Base-by-base conservation (phyloP, 2,888 invertebrate genomes). In the Erebia ligea region DNA sequence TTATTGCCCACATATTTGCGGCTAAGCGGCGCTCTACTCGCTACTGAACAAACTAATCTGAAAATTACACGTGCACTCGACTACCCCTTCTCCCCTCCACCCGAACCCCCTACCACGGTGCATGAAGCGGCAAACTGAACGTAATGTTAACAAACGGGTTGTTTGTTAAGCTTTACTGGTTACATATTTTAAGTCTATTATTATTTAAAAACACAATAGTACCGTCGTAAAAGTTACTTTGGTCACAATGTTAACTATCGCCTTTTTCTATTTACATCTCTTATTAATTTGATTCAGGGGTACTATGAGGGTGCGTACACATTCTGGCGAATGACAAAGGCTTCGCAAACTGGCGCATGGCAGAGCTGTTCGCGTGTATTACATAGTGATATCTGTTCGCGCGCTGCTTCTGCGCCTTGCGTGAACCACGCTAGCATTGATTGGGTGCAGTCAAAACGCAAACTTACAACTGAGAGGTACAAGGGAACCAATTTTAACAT, bases 11-110 rank as follows among this genome's bases (percentile, higher is more conserved):
- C 88, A 89, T 90, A 90, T 90, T 91, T 91, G 87, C 83, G 85
- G 84, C 81, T 74, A 76, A 78, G 79, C 80, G 80, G 78, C 81
- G 81, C 80, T 80, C 79, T 77, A 81, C 85, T 85, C 84, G 86
- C 84, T 85, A 81, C 90, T 89, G 86, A 90, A 88, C 90, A 92
- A 92, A 92, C 92, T 92, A 92, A 92, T 92, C 90, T 90, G 90
- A 86, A 91, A 92, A 92, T 92, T 89, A 92, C 88, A 88, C 87
- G 85, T 83, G 68, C 76, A 78, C 68, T 69, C 77, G 68, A 63
- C 73, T 69, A 64, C 58, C 70, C 17, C 73, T 72, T 70, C 59
- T 52, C 68, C 73, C 69, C 69, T 64, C 57, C 59, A 74, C 75
- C 63, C 72, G 62, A 73, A 34, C 34, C 68, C 74, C 74, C 66